These are phyloP conservation scores for Trachops cirrhosus DNA, from an alignment of 2,797 vertebrate species.

Conservation along the genomic window DNA sequence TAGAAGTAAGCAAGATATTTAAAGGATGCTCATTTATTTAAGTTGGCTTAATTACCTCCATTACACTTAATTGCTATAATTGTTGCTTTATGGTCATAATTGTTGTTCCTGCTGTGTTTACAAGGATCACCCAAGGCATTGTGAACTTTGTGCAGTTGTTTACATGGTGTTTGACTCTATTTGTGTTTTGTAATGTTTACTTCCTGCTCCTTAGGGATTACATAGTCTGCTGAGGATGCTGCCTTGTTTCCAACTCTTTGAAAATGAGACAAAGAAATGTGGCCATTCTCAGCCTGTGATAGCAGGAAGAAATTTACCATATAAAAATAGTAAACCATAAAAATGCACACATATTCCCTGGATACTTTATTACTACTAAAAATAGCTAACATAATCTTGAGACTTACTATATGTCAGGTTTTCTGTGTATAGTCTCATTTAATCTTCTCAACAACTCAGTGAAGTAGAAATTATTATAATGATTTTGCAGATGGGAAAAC, in stretches of 20 bases:
- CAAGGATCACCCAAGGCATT: slow-evolving; percentile 24
- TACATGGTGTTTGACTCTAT: background rate
- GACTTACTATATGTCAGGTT: background rate
- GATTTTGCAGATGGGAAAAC: background rate
- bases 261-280: background rate
- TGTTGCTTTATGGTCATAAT: slow-evolving; percentile 36
- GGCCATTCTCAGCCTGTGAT: background rate
- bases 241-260: background rate
- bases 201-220: background rate
- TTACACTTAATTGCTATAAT: slow-evolving; percentile 58
- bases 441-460: background rate
- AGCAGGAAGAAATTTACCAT: background rate
- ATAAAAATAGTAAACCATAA: background rate
- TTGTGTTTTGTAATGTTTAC: background rate
- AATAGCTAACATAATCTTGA: background rate
- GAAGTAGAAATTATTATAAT: background rate
- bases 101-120: slow-evolving; percentile 39
- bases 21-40: slow-evolving; percentile 52
- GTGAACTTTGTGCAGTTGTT: background rate
- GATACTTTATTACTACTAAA: background rate
- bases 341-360: background rate
- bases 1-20: slow-evolving; percentile 36
- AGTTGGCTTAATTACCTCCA: slow-evolving; percentile 39
- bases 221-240: background rate
- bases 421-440: background rate